Conservation (phyloP, 1,140 invertebrate species). For the Charaxes varanes region DNA sequence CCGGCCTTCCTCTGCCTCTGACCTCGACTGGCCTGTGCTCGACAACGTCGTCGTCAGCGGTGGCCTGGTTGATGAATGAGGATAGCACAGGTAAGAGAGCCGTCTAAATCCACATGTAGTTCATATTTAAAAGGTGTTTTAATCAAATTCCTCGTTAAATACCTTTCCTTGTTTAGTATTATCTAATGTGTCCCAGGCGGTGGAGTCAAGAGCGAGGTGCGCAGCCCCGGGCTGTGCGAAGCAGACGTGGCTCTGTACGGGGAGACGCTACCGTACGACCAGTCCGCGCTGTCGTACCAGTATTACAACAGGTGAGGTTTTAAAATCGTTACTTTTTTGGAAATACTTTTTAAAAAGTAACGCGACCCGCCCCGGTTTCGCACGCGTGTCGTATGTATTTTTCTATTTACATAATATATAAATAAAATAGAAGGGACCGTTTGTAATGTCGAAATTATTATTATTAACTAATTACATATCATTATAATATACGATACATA, state of each 20-base stretch:
- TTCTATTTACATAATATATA: too few species aligned
- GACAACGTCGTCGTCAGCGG: slow-evolving; percentile 56
- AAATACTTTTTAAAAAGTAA: too few species aligned
- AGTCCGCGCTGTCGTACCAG: slow-evolving; percentile 76
- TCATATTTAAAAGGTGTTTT: too few species aligned
- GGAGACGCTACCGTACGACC: slow-evolving; percentile 70
- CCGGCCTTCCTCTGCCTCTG: slow-evolving; percentile 49
- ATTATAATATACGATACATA: too few species aligned
- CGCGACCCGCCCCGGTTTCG: too few species aligned
- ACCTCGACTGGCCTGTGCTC: slow-evolving; percentile 55
- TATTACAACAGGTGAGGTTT: slow-evolving; percentile 79
- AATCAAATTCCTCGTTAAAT: too few species aligned
- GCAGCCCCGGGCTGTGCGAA: slow-evolving; percentile 75
- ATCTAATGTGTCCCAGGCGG: slow-evolving; percentile 36
- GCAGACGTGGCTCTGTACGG: slow-evolving; percentile 68
- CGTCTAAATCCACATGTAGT: slow-evolving; percentile 1
- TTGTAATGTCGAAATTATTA: too few species aligned
- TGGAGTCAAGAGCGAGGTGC: slow-evolving; percentile 77
- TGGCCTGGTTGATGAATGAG: slow-evolving; percentile 71
- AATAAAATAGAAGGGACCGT: too few species aligned
- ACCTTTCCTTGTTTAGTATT: slow-evolving; percentile 3
- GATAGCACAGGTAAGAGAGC: slow-evolving; percentile 54
- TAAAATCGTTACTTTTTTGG: neutral
- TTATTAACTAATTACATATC: too few species aligned
- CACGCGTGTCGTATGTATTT: too few species aligned